Base-by-base conservation (phyloP, 2,888 invertebrate species). In the Nudaria mundana region DNA sequence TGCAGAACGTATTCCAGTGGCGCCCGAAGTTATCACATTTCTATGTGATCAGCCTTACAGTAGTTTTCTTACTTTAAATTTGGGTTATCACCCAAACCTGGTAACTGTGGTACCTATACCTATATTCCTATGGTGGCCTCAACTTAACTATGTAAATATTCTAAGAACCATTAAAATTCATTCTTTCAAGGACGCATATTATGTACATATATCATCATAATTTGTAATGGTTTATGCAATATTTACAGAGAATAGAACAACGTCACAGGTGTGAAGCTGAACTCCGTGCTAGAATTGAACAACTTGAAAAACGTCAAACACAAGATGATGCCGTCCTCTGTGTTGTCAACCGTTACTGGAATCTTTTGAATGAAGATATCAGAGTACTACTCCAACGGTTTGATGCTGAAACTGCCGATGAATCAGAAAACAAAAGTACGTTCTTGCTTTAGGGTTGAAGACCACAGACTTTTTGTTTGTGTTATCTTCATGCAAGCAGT, bases 261-360 rank as follows among this genome's bases (percentile, higher is more conserved):
- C 91, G 98, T 47, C 96, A 97, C 76, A 91, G 96, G 50, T 93
- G 94, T 48, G 97, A 98, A 78, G 92, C 94, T 1, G 97, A 97
- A 68, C 89, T 96, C 41, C 91, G 97, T n/a, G 94, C 95, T 44
- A 90, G 98, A 48, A 97, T 98, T 56, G 98, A 98, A 73, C 97
- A 98, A 75, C 79, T 98, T 43, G 98, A 98, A 71, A 97, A 97
- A 74, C 91, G 98, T 1, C 98, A 98, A 80, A 97, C 96, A 5
- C 97, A 97, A 75, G 99, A 99, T 76, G 99, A 99, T 89, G 98
- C 98, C 18, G 98, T 99, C 18, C 90, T 99, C 4, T 98, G 98
- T 89, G 98, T 98, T 37, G 98, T 99, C 5, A 99, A 99, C 87
- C 92, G 98, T 24, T 97, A 97, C 77, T 98, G 98, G 98, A 98